A percentile compares a stretch with the other conserved stretches of the same genome.
phyloP scores from a whole-genome alignment of 2,797 vertebrate species.

The Chelon auratus region DNA sequence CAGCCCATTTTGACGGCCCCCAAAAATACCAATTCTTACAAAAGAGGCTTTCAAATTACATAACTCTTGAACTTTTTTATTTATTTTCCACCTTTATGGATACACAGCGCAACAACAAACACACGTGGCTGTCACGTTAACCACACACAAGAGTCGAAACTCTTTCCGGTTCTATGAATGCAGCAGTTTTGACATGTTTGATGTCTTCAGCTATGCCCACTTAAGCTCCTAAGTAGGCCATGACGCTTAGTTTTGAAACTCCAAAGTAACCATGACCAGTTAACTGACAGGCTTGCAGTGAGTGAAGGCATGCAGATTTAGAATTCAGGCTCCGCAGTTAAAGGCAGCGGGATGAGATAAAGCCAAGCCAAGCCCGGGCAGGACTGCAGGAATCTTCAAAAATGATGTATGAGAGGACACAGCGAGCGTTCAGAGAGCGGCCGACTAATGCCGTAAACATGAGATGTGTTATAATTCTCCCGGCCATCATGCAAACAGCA shows the following conservation, averaged over 20 bases:
- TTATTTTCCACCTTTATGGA: slow-evolving; percentile 5
- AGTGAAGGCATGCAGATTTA: slow-evolving; percentile 41
- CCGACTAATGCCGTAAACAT: slow-evolving; percentile 44
- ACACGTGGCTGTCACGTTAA: slow-evolving; percentile 1
- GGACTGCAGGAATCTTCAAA: slow-evolving; percentile 38
- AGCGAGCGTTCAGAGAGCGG: slow-evolving; percentile 46
- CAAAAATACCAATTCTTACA: no score
- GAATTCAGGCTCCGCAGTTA: slow-evolving; percentile 30
- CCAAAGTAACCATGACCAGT: slow-evolving; percentile 48
- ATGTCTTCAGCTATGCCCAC: slow-evolving; percentile 21
- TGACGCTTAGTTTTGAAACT: slow-evolving; percentile 27
- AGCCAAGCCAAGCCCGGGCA: slow-evolving; percentile 18
- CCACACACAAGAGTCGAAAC: slow-evolving; percentile 3
- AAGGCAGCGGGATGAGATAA: slow-evolving; percentile 33
- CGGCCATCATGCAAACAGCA: slow-evolving; percentile 20
- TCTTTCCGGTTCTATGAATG: neutral
- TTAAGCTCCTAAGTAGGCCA: slow-evolving; percentile 49
- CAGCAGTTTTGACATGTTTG: slow-evolving; percentile 18
- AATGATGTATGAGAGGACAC: slow-evolving; percentile 25
- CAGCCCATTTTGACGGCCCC: no score
- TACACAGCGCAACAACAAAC: neutral
- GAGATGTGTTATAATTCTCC: slow-evolving; percentile 49
- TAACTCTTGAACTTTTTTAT: neutral
- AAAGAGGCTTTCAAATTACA: no score
- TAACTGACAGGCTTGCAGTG: slow-evolving; percentile 42